Evolutionary conservation across 2,797 vertebrate genomes (phyloP), one percentile per base, ranked within the genome.

Genomic region (Pseudochirops cupreus): DNA sequence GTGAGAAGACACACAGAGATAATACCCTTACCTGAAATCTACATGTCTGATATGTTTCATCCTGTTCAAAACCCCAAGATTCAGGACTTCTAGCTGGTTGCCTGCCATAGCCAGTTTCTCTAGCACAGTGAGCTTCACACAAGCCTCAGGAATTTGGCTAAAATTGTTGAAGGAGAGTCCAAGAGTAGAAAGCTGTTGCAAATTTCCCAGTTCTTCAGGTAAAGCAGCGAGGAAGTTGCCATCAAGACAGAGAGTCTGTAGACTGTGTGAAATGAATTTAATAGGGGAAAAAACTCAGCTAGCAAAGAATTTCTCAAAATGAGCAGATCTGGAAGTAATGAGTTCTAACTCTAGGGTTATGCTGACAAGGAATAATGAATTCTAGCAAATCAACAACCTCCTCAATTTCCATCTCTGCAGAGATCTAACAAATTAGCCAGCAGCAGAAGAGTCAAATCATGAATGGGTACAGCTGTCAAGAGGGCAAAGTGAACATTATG

Each of bases 101-200:
- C 99, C 99, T 54, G 99, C 99, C 99, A 99, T 99, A 96, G 99
- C 98, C 94, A 99, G 98, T 98, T 99, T 99, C 98, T 99, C 99
- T 96, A 99, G 97, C 12, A 98, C 96, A 2, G 97, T 95, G 90
- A 99, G 98, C 95, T 99, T 99, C 98, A 99, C 99, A 98, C 99
- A 99, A 98, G 99, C 98, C 87, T 98, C 97, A 14, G 99, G 99
- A 98, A 99, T 98, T 95, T 99, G 98, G 97, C 98, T 98, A 97
- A 99, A 99, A 97, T 99, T 99, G 97, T 99, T 99, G 98, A 99
- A 99, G 96, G 99, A 99, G 91, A 99, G 99, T 56, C 99, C 99
- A 54, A 99, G 98, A 97, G 99, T 99, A 97, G 98, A 99, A 97
- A 99, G 99, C 98, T 99, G 99, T 52, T 98, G 98, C 92, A 99